phyloP scores from a whole-genome alignment of 2,113 vertebrate genomes.

The Malurus elegans region DNA sequence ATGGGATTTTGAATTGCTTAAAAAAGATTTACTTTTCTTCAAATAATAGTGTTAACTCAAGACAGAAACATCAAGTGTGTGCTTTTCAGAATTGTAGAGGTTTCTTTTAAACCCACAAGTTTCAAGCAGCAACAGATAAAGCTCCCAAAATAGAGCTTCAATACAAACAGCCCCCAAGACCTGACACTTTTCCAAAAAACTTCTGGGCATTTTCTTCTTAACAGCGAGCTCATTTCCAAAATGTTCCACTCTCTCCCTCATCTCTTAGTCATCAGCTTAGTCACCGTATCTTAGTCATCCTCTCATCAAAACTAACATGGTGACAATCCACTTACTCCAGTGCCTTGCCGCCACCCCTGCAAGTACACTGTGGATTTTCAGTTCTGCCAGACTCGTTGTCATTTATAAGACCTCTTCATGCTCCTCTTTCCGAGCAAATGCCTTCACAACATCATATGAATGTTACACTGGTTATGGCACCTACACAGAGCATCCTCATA shows the following conservation, averaged over 20 bases:
- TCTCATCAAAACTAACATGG: background rate
- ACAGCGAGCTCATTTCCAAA: background rate
- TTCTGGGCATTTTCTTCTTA: background rate
- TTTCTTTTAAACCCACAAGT: background rate
- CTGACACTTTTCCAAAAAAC: background rate
- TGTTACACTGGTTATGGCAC: background rate
- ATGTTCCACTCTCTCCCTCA: background rate
- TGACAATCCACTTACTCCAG: background rate
- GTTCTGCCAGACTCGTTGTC: background rate
- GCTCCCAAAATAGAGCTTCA: background rate
- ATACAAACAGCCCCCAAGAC: background rate
- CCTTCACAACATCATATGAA: background rate
- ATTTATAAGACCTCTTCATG: background rate
- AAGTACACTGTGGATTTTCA: background rate
- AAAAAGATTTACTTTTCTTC: background rate
- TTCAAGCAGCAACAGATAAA: background rate
- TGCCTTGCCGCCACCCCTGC: background rate
- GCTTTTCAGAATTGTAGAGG: background rate
- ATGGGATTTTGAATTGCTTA: background rate
- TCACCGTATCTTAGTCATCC: background rate
- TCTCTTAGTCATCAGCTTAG: background rate
- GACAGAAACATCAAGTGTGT: background rate
- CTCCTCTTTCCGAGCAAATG: background rate
- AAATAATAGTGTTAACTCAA: background rate
- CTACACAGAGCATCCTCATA: background rate